phyloP scores from a whole-genome alignment of 2,888 invertebrate genomes.

The Acleris laterana region DNA sequence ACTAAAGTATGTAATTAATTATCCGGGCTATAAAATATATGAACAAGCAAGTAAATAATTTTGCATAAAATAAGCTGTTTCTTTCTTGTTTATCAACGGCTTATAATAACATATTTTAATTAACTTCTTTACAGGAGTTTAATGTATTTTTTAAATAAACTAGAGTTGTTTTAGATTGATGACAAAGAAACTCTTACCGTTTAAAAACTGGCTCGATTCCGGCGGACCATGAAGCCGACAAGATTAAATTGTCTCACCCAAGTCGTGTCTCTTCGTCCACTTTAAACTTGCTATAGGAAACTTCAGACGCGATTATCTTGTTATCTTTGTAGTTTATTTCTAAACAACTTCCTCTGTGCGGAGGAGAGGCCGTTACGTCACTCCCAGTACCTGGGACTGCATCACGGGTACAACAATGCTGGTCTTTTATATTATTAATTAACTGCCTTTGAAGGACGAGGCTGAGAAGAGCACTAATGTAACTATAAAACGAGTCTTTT shows the following conservation, averaged over 20 bases:
- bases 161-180: conserved; percentile 57
- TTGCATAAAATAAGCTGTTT: conserved; percentile 15
- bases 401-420: conserved; percentile 5
- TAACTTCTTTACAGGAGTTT: conserved; percentile 48
- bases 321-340: conserved; percentile 64
- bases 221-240: conserved; percentile 62
- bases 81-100: conserved; percentile 37
- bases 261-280: conserved; percentile 60
- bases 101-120: conserved; percentile 50
- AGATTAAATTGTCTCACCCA: conserved; percentile 75
- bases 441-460: no score
- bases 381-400: conserved; percentile 5
- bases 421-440: not conserved
- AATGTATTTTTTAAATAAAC: conserved; percentile 59
- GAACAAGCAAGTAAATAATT: conserved; percentile 10
- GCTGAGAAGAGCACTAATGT: no score
- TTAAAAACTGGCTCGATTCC: conserved; percentile 65
- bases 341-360: conserved; percentile 20
- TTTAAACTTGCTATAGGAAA: conserved; percentile 68
- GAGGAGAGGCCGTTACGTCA: conserved; percentile 7
- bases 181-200: conserved; percentile 68
- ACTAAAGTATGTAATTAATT: not conserved
- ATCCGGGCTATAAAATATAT: not conserved
- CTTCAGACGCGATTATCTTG: conserved; percentile 71
- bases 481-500: no score